A percentile compares a stretch with the other conserved stretches of the same genome.
phyloP scores from a whole-genome alignment of 1,140 invertebrate species.

The Amyelois transitella region DNA sequence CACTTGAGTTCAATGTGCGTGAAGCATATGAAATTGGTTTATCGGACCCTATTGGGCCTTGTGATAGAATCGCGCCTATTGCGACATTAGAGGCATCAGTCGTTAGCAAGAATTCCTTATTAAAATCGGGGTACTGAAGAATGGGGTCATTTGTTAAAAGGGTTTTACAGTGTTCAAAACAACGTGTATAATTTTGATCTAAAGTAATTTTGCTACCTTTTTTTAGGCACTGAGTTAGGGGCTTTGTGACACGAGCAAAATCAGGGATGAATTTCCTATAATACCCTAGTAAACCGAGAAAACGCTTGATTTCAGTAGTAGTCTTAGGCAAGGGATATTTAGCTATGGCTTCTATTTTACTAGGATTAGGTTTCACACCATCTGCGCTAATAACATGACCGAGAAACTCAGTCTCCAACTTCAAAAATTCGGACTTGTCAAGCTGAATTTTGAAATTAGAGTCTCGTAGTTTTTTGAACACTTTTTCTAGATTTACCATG shows the following conservation, averaged over 20 bases:
- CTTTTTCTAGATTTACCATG: no score
- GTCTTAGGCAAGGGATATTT: not conserved
- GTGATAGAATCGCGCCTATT: no score
- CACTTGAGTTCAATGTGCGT: not conserved
- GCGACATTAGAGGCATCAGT: no score
- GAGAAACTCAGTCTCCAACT: not conserved
- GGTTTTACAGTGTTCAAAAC: no score
- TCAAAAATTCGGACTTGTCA: no score
- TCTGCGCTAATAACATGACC: not conserved
- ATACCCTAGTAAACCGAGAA: not conserved
- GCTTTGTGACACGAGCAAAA: not conserved
- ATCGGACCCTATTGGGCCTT: no score
- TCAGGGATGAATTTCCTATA: not conserved
- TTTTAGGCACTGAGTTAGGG: not conserved
- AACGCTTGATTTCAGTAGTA: not conserved
- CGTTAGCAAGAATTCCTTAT: no score
- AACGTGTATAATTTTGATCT: no score
- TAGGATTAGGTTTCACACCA: not conserved
- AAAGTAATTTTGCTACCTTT: not conserved
- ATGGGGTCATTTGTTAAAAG: no score
- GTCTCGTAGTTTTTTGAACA: not conserved
- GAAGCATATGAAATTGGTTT: no score
- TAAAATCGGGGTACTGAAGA: not conserved
- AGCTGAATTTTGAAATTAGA: no score
- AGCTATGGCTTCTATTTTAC: no score